Conservation (phyloP, 2,797 vertebrate species). For the Microctenopoma lineatum region DNA sequence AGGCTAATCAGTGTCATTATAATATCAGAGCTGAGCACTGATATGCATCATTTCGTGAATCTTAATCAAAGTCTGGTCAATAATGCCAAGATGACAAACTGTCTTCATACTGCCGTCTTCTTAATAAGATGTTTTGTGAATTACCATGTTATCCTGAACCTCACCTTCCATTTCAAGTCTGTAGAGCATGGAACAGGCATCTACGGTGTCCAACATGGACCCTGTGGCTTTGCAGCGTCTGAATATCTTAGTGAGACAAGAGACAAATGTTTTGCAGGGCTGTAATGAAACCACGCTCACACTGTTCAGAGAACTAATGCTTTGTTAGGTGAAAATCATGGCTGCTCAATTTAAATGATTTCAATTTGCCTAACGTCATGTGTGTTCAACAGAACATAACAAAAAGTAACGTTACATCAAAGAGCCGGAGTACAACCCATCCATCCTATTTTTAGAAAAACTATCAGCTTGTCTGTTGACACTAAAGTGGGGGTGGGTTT, state of each 20-base stretch:
- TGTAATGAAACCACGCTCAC: neutral
- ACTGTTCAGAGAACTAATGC: neutral
- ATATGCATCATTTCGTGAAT: neutral
- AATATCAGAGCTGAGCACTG: neutral
- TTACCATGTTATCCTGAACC: neutral
- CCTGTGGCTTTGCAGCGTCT: constrained; percentile 77
- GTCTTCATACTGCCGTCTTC: neutral
- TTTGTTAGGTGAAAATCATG: neutral
- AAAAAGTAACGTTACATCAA: constrained; percentile 3
- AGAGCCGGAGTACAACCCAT: constrained; percentile 6
- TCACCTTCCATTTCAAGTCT: constrained; percentile 95
- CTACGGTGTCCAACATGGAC: constrained; percentile 89
- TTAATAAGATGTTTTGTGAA: neutral
- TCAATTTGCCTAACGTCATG: no score
- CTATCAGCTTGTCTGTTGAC: constrained; percentile 39
- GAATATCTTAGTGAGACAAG: constrained; percentile 80
- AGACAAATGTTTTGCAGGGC: neutral
- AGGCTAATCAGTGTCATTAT: neutral
- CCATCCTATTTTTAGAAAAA: constrained; percentile 45
- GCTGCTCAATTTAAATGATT: no score
- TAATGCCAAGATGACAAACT: neutral
- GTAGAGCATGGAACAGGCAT: constrained; percentile 90
- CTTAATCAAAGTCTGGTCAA: neutral
- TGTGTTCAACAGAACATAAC: neutral
- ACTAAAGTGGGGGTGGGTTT: constrained; percentile 20